Evolutionary conservation across 2,797 vertebrate species (phyloP).

Genomic region (Vespertilio murinus): DNA sequence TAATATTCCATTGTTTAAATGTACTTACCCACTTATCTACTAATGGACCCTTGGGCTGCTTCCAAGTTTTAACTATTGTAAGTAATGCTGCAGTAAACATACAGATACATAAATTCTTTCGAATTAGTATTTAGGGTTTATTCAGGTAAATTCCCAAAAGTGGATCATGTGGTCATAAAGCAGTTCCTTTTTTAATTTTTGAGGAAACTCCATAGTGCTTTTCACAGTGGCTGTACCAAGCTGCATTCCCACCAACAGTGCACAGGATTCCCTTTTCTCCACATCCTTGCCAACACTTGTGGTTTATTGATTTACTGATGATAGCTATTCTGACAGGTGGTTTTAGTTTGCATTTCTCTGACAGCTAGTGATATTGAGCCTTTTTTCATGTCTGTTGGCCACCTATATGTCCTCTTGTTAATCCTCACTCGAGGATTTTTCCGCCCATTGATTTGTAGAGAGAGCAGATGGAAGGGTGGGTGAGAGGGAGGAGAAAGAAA

Average conservation of each 20-base stretch:
- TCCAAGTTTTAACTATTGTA: neutral
- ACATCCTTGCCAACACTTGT: neutral
- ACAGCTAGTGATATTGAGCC: neutral
- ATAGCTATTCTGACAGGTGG: neutral
- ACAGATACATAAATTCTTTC: neutral
- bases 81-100: neutral
- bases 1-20: neutral
- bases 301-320: neutral
- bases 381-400: neutral
- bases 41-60: neutral
- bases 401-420: neutral
- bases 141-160: neutral
- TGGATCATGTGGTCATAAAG: neutral
- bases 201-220: neutral
- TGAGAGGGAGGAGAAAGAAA: too few relatives aligned
- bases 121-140: neutral
- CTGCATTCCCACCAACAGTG: neutral
- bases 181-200: neutral
- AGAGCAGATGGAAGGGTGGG: too few relatives aligned
- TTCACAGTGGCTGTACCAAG: neutral
- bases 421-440: too few relatives aligned
- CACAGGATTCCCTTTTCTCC: neutral
- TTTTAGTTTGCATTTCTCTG: neutral
- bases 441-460: too few relatives aligned
- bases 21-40: neutral